Conservation (phyloP, 2,888 invertebrate species). For the Dexiosoma caninum region DNA sequence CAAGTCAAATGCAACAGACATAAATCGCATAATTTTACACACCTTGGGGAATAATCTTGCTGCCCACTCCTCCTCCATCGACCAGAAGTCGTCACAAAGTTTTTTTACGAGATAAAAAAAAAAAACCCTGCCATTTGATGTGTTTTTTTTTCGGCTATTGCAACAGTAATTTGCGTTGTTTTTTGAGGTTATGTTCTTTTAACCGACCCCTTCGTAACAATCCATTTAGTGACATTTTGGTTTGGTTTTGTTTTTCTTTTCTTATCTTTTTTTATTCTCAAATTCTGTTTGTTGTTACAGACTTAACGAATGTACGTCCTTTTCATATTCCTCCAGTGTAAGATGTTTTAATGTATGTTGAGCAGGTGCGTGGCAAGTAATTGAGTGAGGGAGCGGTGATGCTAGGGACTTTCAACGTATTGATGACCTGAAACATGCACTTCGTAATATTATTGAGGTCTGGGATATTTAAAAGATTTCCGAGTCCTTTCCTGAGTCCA, state of each 20-base stretch:
- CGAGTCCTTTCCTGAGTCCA: too few species aligned
- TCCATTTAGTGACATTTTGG: conserved; percentile 14
- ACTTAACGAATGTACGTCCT: conserved; percentile 38
- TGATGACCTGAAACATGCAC: too few species aligned
- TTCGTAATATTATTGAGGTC: too few species aligned
- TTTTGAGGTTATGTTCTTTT: conserved; percentile 58
- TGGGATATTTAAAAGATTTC: too few species aligned
- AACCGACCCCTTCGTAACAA: conserved; percentile 34
- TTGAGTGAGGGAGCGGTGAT: background rate
- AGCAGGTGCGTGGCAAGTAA: conserved; percentile 2
- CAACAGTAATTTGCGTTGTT: conserved; percentile 54
- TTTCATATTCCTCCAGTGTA: background rate
- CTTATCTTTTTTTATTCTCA: too few species aligned
- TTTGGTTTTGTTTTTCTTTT: conserved; percentile 3
- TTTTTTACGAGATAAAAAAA: conserved; percentile 48
- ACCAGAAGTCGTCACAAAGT: background rate
- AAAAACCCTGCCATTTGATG: conserved; percentile 46
- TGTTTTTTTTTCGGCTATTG: conserved; percentile 23
- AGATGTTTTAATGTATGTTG: conserved; percentile 17
- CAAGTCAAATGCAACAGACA: conserved; percentile 57
- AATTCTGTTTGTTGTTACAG: conserved; percentile 10
- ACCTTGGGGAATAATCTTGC: conserved; percentile 65
- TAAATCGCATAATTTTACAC: conserved; percentile 65
- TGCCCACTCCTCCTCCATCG: background rate
- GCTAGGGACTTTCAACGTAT: too few species aligned